Conservation (phyloP, 2,797 vertebrate species). For the Muscicapa comitata region DNA sequence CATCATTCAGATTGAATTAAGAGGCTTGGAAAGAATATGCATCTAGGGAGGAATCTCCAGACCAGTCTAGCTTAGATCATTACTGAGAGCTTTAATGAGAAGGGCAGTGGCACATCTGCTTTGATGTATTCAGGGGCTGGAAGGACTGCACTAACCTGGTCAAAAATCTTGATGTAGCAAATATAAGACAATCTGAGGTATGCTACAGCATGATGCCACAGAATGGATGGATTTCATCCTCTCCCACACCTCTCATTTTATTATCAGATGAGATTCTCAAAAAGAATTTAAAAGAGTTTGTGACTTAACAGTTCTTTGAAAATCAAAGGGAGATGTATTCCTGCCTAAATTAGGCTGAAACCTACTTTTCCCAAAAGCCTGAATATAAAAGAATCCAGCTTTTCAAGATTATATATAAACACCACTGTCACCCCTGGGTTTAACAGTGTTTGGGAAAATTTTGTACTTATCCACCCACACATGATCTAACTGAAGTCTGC, state of each 20-base stretch:
- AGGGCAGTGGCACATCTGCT: slow-evolving; percentile 32
- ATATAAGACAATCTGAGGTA: neutral
- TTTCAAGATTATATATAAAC: slow-evolving; percentile 58
- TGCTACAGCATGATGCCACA: neutral
- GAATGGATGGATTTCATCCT: neutral
- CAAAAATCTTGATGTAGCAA: neutral
- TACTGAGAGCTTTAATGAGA: slow-evolving; percentile 25
- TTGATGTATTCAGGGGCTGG: slow-evolving; percentile 2
- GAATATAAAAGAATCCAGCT: slow-evolving; percentile 26
- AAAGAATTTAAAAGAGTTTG: slow-evolving; percentile 42
- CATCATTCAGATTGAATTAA: slow-evolving; percentile 56
- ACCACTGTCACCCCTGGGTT: neutral
- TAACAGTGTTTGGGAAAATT: slow-evolving; percentile 41
- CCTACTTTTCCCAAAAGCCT: slow-evolving; percentile 38
- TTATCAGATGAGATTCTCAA: slow-evolving; percentile 37
- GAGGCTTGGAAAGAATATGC: slow-evolving; percentile 31
- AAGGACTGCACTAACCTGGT: neutral
- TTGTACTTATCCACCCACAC: slow-evolving; percentile 31
- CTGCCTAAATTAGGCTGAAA: slow-evolving; percentile 48
- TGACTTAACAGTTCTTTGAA: slow-evolving; percentile 23
- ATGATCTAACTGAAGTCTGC: neutral
- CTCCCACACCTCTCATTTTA: slow-evolving; percentile 49
- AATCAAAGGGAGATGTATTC: slow-evolving; percentile 39
- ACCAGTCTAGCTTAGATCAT: slow-evolving; percentile 25
- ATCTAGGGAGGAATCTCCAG: slow-evolving; percentile 20